Evolutionary conservation across 2,888 invertebrate species (phyloP).

Genomic region (Apamea epomidion): DNA sequence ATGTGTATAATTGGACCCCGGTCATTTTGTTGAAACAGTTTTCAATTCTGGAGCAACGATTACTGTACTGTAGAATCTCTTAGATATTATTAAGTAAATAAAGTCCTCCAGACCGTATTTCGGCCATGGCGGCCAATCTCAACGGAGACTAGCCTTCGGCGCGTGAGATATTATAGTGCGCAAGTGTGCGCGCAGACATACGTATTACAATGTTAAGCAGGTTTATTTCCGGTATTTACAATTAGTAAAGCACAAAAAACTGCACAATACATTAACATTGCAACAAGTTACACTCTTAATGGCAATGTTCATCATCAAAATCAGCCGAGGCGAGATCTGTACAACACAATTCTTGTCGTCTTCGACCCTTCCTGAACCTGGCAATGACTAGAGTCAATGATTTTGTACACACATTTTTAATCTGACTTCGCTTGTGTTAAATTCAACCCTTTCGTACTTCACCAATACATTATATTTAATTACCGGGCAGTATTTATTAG

Average conservation of each 20-base stretch:
- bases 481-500: neutral
- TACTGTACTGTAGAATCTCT: neutral
- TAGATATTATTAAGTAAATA: no score
- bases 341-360: neutral
- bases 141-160: neutral
- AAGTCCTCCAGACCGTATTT: no score
- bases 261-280: neutral
- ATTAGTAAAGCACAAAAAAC: neutral
- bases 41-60: neutral
- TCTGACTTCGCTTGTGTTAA: neutral
- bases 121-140: neutral
- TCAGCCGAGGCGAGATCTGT: neutral
- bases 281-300: neutral
- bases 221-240: no score
- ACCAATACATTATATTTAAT: neutral
- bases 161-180: neutral
- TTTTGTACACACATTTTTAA: neutral
- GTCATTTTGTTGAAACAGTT: neutral
- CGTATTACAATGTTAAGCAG: neutral
- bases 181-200: neutral
- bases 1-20: conserved; percentile 25
- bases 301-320: neutral
- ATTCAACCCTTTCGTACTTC: neutral
- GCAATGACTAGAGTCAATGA: neutral
- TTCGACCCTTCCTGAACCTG: neutral